Conservation (phyloP, 2,113 vertebrate genomes). For the Brienomyrus longianalis region DNA sequence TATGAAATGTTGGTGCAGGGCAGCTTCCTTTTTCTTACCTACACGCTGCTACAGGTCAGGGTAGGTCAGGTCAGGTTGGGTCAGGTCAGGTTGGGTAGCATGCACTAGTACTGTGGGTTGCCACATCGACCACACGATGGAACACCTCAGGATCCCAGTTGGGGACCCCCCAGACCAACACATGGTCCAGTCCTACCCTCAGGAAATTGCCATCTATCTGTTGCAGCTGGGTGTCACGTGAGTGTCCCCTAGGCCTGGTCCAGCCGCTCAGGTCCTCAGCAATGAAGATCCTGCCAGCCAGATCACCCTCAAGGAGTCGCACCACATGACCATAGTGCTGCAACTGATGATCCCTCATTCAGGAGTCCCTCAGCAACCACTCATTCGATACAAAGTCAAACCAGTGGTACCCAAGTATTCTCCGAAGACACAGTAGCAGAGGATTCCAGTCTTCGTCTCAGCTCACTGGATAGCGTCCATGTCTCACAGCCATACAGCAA, state of each 20-base stretch:
- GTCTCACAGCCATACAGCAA: background rate
- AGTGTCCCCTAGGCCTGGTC: too few relatives aligned
- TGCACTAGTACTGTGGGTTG: background rate
- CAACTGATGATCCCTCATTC: background rate
- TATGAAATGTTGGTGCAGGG: background rate
- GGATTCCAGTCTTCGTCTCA: background rate
- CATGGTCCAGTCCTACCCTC: too few relatives aligned
- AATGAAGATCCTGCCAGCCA: background rate
- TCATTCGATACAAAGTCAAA: background rate
- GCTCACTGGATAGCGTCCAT: background rate
- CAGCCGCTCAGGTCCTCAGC: background rate
- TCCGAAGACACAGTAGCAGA: background rate
- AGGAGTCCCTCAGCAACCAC: background rate
- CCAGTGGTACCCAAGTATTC: background rate
- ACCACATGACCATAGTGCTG: background rate
- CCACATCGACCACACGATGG: background rate
- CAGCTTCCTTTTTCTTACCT: background rate
- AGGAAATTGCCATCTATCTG: too few relatives aligned
- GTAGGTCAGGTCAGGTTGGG: too few relatives aligned
- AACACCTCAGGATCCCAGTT: background rate
- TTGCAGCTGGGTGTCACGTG: too few relatives aligned
- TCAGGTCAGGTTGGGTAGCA: background rate
- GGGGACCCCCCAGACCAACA: background rate
- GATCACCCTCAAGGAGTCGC: background rate
- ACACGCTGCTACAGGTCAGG: background rate